Evolutionary conservation across 1,140 invertebrate species (phyloP).

Genomic region (Drosophila seguyi): DNA sequence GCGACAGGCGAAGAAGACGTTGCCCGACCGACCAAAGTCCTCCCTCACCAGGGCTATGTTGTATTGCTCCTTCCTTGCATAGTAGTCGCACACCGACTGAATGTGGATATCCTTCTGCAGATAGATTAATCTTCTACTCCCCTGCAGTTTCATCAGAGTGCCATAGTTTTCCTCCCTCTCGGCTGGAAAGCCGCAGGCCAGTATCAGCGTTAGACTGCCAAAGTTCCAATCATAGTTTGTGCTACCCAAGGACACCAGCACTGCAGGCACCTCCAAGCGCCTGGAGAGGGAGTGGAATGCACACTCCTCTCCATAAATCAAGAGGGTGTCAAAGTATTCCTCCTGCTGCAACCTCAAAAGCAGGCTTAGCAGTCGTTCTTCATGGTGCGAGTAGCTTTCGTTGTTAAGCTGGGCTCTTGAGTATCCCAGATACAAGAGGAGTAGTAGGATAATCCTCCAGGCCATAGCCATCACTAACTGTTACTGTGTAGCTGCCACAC

Average conservation of each 20-base stretch:
- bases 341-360: slow-evolving; percentile 31
- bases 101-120: background rate
- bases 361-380: slow-evolving; percentile 13
- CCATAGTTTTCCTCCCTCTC: slow-evolving; percentile 38
- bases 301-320: slow-evolving; percentile 43
- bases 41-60: slow-evolving; percentile 50
- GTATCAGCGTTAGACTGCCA: slow-evolving; percentile 29
- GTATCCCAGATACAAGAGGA: slow-evolving; percentile 14
- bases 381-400: background rate
- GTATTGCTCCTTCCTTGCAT: slow-evolving; percentile 39
- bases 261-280: slow-evolving; percentile 11
- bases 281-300: slow-evolving; percentile 27
- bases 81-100: slow-evolving; percentile 17
- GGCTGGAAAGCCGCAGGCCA: slow-evolving; percentile 19
- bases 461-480: slow-evolving; percentile 16
- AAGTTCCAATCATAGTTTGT: slow-evolving; percentile 46
- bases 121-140: slow-evolving; percentile 26
- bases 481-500: background rate
- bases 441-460: slow-evolving; percentile 15
- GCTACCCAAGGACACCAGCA: slow-evolving; percentile 28
- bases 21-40: background rate
- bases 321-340: slow-evolving; percentile 35
- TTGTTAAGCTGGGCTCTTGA: background rate
- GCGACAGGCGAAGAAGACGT: slow-evolving; percentile 39
- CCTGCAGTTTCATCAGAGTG: slow-evolving; percentile 42